phyloP scores from a whole-genome alignment of 2,888 invertebrate species.

The Apamea monoglypha region DNA sequence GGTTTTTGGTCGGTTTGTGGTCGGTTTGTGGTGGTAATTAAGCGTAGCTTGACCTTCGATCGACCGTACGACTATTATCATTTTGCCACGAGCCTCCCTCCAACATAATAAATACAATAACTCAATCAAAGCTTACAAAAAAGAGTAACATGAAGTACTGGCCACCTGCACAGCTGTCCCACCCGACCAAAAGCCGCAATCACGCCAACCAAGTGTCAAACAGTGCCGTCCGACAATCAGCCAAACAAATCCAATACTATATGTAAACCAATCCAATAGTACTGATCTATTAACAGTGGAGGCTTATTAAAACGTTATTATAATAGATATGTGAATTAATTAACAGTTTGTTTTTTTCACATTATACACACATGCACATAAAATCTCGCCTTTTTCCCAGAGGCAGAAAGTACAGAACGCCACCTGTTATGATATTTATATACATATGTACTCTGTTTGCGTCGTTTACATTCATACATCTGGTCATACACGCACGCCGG shows the following conservation, averaged over 20 bases:
- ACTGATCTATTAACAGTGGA: not conserved
- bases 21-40: no score
- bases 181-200: not conserved
- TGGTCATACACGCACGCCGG: not conserved
- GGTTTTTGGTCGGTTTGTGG: no score
- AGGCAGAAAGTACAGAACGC: not conserved
- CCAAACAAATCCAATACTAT: not conserved
- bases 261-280: not conserved
- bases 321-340: not conserved
- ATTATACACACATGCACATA: not conserved
- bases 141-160: not conserved
- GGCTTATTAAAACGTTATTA: not conserved
- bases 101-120: not conserved
- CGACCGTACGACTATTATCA: not conserved
- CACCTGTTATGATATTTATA: not conserved
- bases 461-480: not conserved
- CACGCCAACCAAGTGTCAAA: conserved; percentile 6
- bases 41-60: not conserved
- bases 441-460: no score
- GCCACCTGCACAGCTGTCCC: conserved; percentile 1
- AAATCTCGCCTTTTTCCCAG: not conserved
- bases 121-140: conserved; percentile 3
- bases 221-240: not conserved
- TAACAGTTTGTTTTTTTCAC: not conserved
- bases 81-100: not conserved